These are phyloP conservation scores for Malthinus seriepunctatus DNA, from an alignment of 2,888 invertebrate species.

Conservation along the genomic window DNA sequence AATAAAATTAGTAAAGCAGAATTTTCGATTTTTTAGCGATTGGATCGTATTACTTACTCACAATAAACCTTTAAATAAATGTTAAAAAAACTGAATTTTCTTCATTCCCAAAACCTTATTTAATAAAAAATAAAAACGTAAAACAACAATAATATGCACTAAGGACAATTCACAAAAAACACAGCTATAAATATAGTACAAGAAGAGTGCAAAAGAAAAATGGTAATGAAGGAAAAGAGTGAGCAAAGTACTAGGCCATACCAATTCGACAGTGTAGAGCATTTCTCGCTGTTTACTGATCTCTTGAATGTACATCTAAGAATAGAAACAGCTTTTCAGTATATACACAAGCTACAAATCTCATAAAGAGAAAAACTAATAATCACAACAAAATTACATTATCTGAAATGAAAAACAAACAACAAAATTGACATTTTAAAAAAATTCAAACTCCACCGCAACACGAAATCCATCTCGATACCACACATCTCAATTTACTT, in stretches of 20 bases:
- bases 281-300: constrained; percentile 85
- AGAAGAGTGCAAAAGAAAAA: constrained; percentile 25
- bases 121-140: neutral
- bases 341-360: constrained; percentile 51
- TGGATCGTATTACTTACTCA: too few species aligned
- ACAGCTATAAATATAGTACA: constrained; percentile 18
- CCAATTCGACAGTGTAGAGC: constrained; percentile 82
- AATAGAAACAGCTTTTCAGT: constrained; percentile 55
- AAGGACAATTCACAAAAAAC: constrained; percentile 14
- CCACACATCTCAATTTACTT: too few species aligned
- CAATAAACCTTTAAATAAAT: too few species aligned
- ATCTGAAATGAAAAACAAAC: neutral
- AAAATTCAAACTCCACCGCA: too few species aligned
- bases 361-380: constrained; percentile 13
- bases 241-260: constrained; percentile 56
- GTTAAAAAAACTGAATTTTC: neutral
- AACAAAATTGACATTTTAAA: neutral
- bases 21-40: neutral
- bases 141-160: constrained; percentile 5
- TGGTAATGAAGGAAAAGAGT: constrained; percentile 21
- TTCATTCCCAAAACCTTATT: neutral
- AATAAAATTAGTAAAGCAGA: constrained; percentile 7
- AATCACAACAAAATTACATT: constrained; percentile 4
- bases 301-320: constrained; percentile 87
- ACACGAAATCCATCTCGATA: too few species aligned